These are phyloP conservation scores for Porites divaricata DNA, from an alignment of 92 coral and sea anemone species.

Conservation along the genomic window DNA sequence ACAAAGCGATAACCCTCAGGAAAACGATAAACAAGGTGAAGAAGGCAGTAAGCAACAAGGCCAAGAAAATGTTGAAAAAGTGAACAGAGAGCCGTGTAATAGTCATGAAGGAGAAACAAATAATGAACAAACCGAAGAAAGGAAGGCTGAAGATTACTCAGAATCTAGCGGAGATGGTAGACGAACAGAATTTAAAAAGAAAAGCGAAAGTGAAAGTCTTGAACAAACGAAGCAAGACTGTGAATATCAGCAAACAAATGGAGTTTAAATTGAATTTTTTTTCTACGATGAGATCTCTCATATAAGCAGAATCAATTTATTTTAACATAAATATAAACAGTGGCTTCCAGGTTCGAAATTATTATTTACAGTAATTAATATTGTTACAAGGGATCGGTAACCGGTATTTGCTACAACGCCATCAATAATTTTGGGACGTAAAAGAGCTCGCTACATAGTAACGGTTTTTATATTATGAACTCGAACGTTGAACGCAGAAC, in stretches of 20 bases:
- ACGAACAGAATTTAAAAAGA: not conserved
- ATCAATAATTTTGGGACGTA: not conserved
- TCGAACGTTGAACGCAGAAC: too few species aligned
- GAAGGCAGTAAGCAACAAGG: not conserved
- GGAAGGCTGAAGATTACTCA: not conserved
- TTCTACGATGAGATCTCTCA: not conserved
- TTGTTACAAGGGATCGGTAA: not conserved
- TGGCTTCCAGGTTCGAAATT: not conserved
- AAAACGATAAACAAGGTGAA: not conserved
- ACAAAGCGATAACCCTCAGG: not conserved
- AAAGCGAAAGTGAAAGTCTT: not conserved
- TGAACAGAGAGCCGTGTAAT: not conserved
- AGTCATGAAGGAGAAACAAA: not conserved
- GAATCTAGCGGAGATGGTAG: not conserved
- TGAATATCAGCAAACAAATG: not conserved
- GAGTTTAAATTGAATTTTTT: slow-evolving; percentile 1
- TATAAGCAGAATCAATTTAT: not conserved
- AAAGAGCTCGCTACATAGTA: not conserved
- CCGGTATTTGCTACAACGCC: too few species aligned
- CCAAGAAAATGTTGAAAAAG: not conserved
- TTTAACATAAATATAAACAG: not conserved
- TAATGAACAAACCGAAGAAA: not conserved
- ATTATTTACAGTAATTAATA: not conserved
- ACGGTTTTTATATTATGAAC: not conserved
- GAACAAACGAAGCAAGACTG: not conserved